Percentiles rank a stretch among this genome's conserved stretches.
Conservation (phyloP, 1,140 invertebrate species). For the Drosophila gunungcola region DNA sequence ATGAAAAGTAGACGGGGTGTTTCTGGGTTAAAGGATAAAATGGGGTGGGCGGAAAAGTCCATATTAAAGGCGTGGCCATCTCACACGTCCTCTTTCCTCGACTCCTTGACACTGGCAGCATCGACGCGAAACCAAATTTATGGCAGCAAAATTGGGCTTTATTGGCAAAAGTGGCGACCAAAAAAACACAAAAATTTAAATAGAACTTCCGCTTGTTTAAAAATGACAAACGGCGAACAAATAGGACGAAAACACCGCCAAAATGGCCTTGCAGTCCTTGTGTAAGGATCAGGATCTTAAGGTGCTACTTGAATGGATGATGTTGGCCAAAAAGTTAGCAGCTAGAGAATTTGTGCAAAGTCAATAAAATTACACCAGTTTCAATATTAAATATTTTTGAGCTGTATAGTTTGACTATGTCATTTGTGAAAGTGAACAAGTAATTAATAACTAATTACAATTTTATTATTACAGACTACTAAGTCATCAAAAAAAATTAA, state of each 20-base stretch:
- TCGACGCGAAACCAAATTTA: constrained; percentile 72
- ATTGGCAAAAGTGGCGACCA: constrained; percentile 56
- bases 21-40: neutral
- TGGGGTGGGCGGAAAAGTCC: neutral
- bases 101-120: constrained; percentile 11
- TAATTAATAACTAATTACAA: too few species aligned
- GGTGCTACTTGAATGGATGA: neutral
- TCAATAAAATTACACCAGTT: too few species aligned
- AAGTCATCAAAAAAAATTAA: too few species aligned
- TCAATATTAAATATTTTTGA: too few species aligned
- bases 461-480: too few species aligned
- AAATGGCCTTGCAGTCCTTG: too few species aligned
- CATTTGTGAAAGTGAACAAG: too few species aligned
- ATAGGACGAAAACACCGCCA: too few species aligned
- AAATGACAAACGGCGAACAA: constrained; percentile 29
- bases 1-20: constrained; percentile 14
- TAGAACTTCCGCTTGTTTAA: constrained; percentile 56
- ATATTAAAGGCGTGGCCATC: constrained; percentile 40
- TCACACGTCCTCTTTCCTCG: constrained; percentile 44
- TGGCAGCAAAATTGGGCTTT: constrained; percentile 75
- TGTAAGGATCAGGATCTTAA: neutral
- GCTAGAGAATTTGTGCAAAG: too few species aligned
- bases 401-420: too few species aligned
- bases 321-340: too few species aligned
- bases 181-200: constrained; percentile 63